Conservation (phyloP, 2,797 vertebrate species). For the Hipposideros larvatus region DNA sequence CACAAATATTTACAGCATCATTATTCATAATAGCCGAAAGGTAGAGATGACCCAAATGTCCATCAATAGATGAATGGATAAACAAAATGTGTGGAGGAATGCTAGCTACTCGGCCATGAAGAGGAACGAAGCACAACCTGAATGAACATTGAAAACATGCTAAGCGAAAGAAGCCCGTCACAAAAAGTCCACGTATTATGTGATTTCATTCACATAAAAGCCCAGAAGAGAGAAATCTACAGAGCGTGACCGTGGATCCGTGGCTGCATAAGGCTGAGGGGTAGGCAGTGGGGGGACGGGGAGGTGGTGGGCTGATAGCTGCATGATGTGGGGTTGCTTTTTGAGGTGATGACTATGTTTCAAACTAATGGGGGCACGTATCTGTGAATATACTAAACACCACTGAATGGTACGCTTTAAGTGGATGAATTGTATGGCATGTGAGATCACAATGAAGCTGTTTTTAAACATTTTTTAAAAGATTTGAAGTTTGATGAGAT, state of each 20-base stretch:
- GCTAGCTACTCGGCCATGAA: background rate
- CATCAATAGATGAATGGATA: background rate
- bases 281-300: too few relatives aligned
- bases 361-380: background rate
- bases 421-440: background rate
- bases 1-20: background rate
- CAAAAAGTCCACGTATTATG: background rate
- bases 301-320: accelerated
- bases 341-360: background rate
- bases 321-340: background rate
- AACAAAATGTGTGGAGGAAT: background rate
- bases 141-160: background rate
- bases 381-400: background rate
- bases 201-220: background rate
- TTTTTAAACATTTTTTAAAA: background rate
- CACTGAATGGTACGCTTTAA: background rate
- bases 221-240: background rate
- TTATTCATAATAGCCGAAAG: background rate
- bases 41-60: background rate
- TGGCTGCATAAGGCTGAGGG: background rate
- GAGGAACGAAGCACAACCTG: background rate
- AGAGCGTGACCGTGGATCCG: background rate
- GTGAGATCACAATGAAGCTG: background rate
- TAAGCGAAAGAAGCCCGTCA: background rate
- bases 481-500: constrained; percentile 21